Base-by-base conservation (phyloP, 2,797 vertebrate genomes). In the Muraenolepis orangiensis region DNA sequence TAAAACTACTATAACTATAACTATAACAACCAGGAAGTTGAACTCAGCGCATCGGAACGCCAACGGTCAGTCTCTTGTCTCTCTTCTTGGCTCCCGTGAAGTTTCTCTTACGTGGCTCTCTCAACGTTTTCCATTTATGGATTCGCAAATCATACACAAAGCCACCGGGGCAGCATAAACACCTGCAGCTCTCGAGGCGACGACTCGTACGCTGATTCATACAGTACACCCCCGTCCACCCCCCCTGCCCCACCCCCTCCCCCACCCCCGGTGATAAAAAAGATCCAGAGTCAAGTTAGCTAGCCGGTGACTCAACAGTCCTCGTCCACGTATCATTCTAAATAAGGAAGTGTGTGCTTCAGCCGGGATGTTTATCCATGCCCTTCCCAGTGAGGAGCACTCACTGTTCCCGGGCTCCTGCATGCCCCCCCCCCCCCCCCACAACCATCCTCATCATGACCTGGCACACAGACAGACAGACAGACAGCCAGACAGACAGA, bases 221-320 rank as follows among this genome's bases (percentile, higher is more conserved):
- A 74, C 79, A 64, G 2, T 16, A 11, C 51, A 4, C 51, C 67
- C 75, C 79, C 61, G 2, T 16, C 51, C 51, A 4, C 51, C 16
- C 36, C 36, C 36, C 36, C n/a, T n/a, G n/a, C n/a, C 36, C 36
- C 36, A 6, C 36, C 36, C 36, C 36, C 4, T 8, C 42, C 16
- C 5, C 42, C 16, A 16, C 42, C 42, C 42, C 3, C 46, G n/a
- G 51, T 83, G 82, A 86, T 79, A 68, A 81, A 79, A 72, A 82
- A 57, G 14, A 79, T 81, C 76, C 61, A 12, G 4, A 67, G 78
- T 26, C 57, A 64, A 70, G 71, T 66, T 1, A 57, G 10, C 16
- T 84, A 76, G 88, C 82, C 76, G n/a, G 83, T 90, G 90, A 91
- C 85, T 91, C 90, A 90, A 72, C 76, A 34, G 31, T 69, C 46